phyloP scores from a whole-genome alignment of 2,797 vertebrate species.

The Cheirogaleus major region DNA sequence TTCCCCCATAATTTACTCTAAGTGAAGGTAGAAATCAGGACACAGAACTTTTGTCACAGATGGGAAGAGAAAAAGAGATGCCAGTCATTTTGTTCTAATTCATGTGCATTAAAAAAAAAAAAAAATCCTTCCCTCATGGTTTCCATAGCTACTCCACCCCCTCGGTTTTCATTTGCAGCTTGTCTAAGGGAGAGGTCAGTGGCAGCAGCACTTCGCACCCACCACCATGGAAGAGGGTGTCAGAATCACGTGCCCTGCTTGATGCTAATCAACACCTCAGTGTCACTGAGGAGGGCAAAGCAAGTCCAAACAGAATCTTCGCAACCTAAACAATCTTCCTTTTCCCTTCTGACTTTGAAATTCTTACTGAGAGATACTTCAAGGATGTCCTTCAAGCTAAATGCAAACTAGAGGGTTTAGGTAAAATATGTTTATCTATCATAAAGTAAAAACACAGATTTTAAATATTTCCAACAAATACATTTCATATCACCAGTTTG shows the following conservation, averaged over 20 bases:
- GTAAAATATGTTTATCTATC: background rate
- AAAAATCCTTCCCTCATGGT: conserved; percentile 16
- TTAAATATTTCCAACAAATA: background rate
- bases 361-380: background rate
- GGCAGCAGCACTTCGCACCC: background rate
- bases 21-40: background rate
- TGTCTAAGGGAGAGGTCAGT: background rate
- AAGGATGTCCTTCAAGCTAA: conserved; percentile 7
- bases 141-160: conserved; percentile 49
- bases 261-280: background rate
- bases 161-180: background rate
- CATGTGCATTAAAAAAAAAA: background rate
- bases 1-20: conserved; percentile 40
- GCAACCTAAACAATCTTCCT: background rate
- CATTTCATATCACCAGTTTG: background rate
- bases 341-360: conserved; percentile 20
- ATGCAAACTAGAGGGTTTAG: background rate
- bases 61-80: conserved; percentile 38
- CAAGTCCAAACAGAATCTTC: background rate
- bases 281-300: background rate
- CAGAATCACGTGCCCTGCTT: fast-evolving
- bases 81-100: conserved; percentile 44
- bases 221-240: background rate
- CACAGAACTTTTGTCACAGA: conserved; percentile 45
- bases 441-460: background rate